Evolutionary conservation across 2,888 invertebrate species (phyloP).

Genomic region (Thera obeliscata): DNA sequence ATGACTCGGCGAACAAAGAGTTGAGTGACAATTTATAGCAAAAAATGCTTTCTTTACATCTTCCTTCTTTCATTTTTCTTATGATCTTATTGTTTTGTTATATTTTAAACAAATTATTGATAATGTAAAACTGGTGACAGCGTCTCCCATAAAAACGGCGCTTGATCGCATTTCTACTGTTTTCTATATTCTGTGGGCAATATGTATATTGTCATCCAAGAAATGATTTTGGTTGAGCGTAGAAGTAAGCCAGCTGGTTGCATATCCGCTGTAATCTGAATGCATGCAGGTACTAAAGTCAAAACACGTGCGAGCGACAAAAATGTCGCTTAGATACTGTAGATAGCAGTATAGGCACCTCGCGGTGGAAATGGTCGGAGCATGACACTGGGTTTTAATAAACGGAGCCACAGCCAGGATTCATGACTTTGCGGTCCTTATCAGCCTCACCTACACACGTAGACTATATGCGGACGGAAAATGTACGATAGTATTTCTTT

Average conservation of each 20-base stretch:
- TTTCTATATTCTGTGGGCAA: no score
- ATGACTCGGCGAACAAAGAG: no score
- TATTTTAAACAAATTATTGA: no score
- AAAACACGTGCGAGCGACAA: constrained; percentile 42
- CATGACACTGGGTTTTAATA: constrained; percentile 38
- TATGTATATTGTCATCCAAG: no score
- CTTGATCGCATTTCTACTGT: no score
- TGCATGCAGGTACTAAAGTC: constrained; percentile 44
- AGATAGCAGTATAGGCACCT: constrained; percentile 36
- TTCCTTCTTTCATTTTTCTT: no score
- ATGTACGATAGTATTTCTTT: constrained; percentile 3
- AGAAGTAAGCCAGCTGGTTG: not conserved
- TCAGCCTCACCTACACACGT: constrained; percentile 19
- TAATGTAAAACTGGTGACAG: no score
- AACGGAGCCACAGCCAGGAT: constrained; percentile 34
- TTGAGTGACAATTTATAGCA: no score
- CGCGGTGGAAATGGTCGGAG: constrained; percentile 34
- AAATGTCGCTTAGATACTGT: constrained; percentile 43
- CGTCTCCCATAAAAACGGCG: no score
- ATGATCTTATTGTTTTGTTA: no score
- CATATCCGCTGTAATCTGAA: constrained; percentile 20
- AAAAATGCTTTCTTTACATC: no score
- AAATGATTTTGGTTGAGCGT: not conserved
- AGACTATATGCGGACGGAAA: constrained; percentile 3
- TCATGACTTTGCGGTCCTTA: constrained; percentile 40